These are phyloP conservation scores for Hypocryptadius cinnamomeus DNA, from an alignment of 2,113 vertebrate genomes.

Conservation along the genomic window DNA sequence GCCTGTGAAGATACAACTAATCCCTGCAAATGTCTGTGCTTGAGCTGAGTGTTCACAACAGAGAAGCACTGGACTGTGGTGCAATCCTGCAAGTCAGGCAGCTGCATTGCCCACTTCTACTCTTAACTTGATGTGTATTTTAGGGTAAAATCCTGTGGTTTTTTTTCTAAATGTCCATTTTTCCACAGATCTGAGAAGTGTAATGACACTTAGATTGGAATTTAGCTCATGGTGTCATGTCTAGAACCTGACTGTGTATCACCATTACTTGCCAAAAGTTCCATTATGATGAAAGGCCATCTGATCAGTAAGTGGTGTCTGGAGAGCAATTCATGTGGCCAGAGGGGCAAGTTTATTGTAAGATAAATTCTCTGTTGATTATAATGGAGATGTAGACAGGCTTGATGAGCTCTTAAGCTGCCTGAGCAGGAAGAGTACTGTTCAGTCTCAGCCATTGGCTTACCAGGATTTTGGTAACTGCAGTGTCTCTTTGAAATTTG, in stretches of 20 bases:
- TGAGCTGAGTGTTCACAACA: background rate
- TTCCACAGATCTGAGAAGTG: background rate
- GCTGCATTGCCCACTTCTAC: background rate
- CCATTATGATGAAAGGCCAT: background rate
- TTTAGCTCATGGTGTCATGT: background rate
- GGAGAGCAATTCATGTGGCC: background rate
- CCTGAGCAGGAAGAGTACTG: background rate
- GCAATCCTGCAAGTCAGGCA: background rate
- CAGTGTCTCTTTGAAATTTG: background rate
- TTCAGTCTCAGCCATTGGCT: background rate
- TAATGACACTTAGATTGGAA: background rate
- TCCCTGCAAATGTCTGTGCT: background rate
- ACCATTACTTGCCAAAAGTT: background rate
- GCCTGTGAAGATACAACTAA: background rate
- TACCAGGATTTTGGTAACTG: background rate
- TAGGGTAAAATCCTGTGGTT: rapidly evolving
- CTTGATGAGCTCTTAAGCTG: background rate
- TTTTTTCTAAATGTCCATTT: background rate
- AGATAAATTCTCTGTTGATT: background rate
- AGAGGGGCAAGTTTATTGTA: background rate
- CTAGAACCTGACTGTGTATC: background rate
- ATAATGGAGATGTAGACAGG: background rate
- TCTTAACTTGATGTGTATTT: background rate
- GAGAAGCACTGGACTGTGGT: background rate
- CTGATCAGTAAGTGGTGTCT: background rate